Evolutionary conservation across 1,140 invertebrate species (phyloP), one percentile per base, ranked within the genome.

Genomic region (Cherax quadricarinatus): DNA sequence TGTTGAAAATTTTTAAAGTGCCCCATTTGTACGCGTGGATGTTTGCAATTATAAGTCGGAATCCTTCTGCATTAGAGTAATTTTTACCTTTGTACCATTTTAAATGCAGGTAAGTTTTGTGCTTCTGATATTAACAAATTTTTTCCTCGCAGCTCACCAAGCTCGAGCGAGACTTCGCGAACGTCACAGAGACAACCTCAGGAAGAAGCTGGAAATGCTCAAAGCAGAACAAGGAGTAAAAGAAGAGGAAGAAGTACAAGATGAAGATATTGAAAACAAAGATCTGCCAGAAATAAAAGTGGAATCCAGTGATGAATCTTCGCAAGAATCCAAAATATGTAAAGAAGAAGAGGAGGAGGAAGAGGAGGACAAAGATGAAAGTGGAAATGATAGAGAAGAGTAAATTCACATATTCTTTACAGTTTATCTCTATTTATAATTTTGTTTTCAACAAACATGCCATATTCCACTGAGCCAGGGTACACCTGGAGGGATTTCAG

Each of bases 201-300:
- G 88, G 30, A 85, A 90, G 88, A 90, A 90, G 48, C 49, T 84
- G 51, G 88, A 90, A 30, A 85, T 84, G 82, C 41, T 84, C n/a
- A 90, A 85, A 60, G 88, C 81, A 53, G 82, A 85, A 48, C 81
- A 90, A 41, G 82, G 88, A 51, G 88, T 84, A 30, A 90, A 82
- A 57, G 81, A 90, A 24, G 82, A 85, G 57, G 88, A 90, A 24
- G 82, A 85, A 30, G 53, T 49, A 14, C 51, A 85, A 18, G 88
- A 84, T 1, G 62, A 85, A 41, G 82, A 90, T 41, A 53, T 41
- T 18, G 85, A 53, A 14, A 51, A 7, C 41, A 41, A 49, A 53
- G 49, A 24, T 3, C 4, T 18, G 48, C 4, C 5, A 49, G 49
- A 87, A 21, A 53, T 14, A 75, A 24, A 60, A 75, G n/a, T 0